These are phyloP conservation scores for Halichondria panicea DNA, from an alignment of 37 sponge, comb jelly and placozoan genomes.

Conservation along the genomic window DNA sequence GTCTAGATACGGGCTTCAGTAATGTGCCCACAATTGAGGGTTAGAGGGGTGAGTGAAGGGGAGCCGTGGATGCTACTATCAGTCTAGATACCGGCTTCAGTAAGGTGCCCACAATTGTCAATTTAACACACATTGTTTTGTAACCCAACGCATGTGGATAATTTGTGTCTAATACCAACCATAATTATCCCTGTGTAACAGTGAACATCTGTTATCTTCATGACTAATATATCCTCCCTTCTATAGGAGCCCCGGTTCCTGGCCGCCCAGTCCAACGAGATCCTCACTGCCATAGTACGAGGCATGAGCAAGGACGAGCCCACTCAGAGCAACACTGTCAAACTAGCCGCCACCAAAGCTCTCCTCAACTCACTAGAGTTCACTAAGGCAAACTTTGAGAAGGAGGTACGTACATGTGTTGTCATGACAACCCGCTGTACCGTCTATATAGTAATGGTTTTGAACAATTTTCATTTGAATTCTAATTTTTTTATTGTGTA, in stretches of 20 bases:
- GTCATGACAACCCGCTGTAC: neutral
- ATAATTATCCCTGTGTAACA: neutral
- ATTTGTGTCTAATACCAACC: too few species aligned
- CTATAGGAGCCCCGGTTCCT: conserved; percentile 42
- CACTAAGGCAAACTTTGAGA: conserved; percentile 96
- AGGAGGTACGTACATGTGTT: conserved; percentile 57
- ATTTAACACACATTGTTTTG: too few species aligned
- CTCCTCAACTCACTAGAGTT: conserved; percentile 93
- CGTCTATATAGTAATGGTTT: neutral
- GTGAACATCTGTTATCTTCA: neutral
- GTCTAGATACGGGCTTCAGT: conserved; percentile 24
- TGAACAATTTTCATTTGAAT: too few species aligned
- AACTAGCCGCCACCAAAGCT: conserved; percentile 91
- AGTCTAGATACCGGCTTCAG: conserved; percentile 24
- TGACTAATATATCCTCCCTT: neutral
- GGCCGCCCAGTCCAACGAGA: conserved; percentile 76
- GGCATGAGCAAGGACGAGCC: conserved; percentile 99
- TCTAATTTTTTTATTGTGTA: neutral
- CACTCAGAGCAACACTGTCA: conserved; percentile 65
- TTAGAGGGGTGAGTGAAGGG: neutral
- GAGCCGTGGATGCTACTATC: neutral
- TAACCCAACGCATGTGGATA: too few species aligned
- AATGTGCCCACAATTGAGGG: neutral
- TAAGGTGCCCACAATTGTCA: neutral
- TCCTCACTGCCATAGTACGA: conserved; percentile 95